Percentiles rank a stretch among this genome's conserved stretches.
Conservation (phyloP, 1,140 invertebrate genomes). For the Choristoneura fumiferana region DNA sequence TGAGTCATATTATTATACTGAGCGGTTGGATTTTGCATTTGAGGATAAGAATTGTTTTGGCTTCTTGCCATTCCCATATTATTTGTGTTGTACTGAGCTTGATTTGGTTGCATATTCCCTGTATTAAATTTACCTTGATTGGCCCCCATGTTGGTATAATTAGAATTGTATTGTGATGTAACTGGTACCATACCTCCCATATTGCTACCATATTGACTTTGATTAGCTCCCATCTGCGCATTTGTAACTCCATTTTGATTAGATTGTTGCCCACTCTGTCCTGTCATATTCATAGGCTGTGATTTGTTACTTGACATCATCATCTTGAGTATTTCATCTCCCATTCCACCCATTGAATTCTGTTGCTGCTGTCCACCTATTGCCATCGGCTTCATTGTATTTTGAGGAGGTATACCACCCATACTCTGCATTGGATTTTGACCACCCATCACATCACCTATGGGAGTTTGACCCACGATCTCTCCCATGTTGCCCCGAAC, state of each 20-base stretch:
- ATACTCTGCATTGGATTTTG: neutral
- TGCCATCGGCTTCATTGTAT: too few species aligned
- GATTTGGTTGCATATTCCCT: too few species aligned
- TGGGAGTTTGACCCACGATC: neutral
- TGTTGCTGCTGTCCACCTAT: neutral
- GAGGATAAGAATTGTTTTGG: neutral
- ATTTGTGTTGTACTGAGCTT: too few species aligned
- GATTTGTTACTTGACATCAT: slow-evolving; percentile 28
- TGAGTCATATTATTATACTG: slow-evolving; percentile 23
- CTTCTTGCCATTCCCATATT: too few species aligned
- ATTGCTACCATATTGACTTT: neutral
- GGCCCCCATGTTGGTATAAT: neutral
- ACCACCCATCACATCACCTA: too few species aligned
- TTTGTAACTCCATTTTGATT: slow-evolving; percentile 32
- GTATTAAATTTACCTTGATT: neutral
- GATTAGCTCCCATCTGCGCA: neutral
- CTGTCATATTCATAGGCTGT: slow-evolving; percentile 12
- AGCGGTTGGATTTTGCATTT: slow-evolving; percentile 17
- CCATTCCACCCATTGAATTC: slow-evolving; percentile 41
- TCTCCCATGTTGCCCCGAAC: neutral
- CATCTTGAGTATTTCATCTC: slow-evolving; percentile 54
- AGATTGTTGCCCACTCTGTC: slow-evolving; percentile 30
- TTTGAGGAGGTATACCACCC: slow-evolving; percentile 11
- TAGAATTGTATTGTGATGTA: neutral
- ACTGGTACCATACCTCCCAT: neutral